phyloP scores from a whole-genome alignment of 2,888 invertebrate genomes.

The Ellobium chinense region DNA sequence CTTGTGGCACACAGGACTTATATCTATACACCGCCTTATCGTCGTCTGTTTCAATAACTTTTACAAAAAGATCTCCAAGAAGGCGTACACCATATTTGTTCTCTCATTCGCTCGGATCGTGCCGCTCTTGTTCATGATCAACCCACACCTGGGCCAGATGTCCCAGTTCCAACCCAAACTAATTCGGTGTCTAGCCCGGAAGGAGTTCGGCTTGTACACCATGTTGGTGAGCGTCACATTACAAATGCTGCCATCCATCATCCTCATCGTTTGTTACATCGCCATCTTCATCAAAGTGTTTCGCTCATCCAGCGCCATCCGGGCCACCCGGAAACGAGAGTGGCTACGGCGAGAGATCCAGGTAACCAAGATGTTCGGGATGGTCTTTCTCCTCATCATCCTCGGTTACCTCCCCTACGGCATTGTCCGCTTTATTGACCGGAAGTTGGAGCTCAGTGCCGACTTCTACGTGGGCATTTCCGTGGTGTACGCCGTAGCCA shows the following conservation, averaged over 20 bases:
- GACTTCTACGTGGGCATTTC: constrained; percentile 76
- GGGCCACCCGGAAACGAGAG: constrained; percentile 67
- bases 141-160: constrained; percentile 72
- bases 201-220: constrained; percentile 71
- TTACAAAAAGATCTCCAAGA: constrained; percentile 76
- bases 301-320: constrained; percentile 68
- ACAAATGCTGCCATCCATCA: constrained; percentile 76
- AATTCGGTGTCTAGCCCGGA: constrained; percentile 72
- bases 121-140: constrained; percentile 71
- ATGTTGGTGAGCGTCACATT: constrained; percentile 71
- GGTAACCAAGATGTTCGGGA: constrained; percentile 79
- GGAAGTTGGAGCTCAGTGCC: constrained; percentile 67
- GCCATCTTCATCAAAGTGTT: constrained; percentile 76
- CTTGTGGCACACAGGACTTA: constrained; percentile 76
- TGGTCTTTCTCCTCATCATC: constrained; percentile 76
- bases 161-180: constrained; percentile 74
- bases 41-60: constrained; percentile 75
- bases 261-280: constrained; percentile 75
- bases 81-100: constrained; percentile 74
- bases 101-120: constrained; percentile 73
- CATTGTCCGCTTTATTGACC: constrained; percentile 74
- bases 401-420: constrained; percentile 77
- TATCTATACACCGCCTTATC: constrained; percentile 75
- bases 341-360: constrained; percentile 75
- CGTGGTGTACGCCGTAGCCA: constrained; percentile 76